Evolutionary conservation across 2,113 vertebrate genomes (phyloP), one percentile per base, ranked within the genome.

Genomic region (Ctenodactylus gundi): DNA sequence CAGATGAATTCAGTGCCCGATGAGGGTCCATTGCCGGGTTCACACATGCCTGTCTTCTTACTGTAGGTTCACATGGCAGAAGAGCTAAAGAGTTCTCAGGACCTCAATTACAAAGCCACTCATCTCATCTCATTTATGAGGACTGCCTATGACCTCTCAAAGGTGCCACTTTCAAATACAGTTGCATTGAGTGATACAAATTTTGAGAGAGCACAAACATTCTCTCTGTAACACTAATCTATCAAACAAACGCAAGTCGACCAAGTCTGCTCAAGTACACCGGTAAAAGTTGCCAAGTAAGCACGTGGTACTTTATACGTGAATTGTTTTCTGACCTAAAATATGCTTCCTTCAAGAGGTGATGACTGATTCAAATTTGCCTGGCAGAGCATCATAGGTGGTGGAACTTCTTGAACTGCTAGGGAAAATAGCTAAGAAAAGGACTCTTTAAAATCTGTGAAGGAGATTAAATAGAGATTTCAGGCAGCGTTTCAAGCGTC

Each of bases 391-490:
- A 2, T 36, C 55, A 11, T 49, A 65, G 86, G 73, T 82, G 60
- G 13, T 15, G 62, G 72, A 34, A 60, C 90, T 92, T 86, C 93
- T 53, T 41, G 72, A 96, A 88, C 73, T 97, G 88, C 96, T 95
- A 90, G 96, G 93, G 94, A 96, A 96, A 95, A 96, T 85, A 67
- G 83, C 58, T 67, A 95, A 92, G 90, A 92, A 77, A 86, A 73
- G 70, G 92, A 76, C 80, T 95, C 88, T 86, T 87, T 88, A 92
- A 96, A 95, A 94, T 96, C 78, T 84, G 62, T 93, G 94, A 96
- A 90, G 85, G 81, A 94, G 92, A 96, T 95, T 96, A 97, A 93
- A 93, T 85, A 92, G 94, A 77, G 73, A 95, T 96, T 97, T 96
- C 87, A 96, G 17, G 68, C 91, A 94, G 51, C 64, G 78, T 95